phyloP scores from a whole-genome alignment of 2,113 vertebrate genomes.

The Lathamus discolor region DNA sequence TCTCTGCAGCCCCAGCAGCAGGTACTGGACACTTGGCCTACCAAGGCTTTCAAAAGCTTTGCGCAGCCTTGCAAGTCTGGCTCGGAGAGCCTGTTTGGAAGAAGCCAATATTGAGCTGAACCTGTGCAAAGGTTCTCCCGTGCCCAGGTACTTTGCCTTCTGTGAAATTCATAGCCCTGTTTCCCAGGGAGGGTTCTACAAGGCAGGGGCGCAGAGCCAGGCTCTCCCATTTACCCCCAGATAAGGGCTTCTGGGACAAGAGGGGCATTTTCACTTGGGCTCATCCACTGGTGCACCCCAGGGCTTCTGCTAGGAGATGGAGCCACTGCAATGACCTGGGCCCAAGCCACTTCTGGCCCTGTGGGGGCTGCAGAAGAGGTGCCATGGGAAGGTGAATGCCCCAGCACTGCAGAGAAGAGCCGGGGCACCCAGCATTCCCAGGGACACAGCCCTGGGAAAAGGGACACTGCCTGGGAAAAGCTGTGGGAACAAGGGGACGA shows the following conservation, averaged over 20 bases:
- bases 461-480: neutral
- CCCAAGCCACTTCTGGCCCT: neutral
- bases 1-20: neutral
- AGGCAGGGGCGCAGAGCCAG: neutral
- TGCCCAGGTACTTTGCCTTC: neutral
- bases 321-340: rapidly evolving
- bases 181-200: neutral
- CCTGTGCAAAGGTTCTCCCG: neutral
- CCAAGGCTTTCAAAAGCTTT: neutral
- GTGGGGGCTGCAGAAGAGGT: rapidly evolving
- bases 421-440: neutral
- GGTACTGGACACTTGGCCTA: neutral
- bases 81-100: neutral
- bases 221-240: neutral
- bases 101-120: neutral
- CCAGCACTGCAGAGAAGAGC: neutral
- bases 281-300: neutral
- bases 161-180: neutral
- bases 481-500: rapidly evolving
- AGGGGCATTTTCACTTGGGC: neutral
- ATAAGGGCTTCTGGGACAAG: neutral
- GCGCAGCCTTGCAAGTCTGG: neutral
- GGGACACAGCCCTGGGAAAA: neutral
- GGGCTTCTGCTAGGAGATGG: neutral
- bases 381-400: rapidly evolving